Conservation (phyloP, 2,113 vertebrate species). For the Sebastes schlegelii region DNA sequence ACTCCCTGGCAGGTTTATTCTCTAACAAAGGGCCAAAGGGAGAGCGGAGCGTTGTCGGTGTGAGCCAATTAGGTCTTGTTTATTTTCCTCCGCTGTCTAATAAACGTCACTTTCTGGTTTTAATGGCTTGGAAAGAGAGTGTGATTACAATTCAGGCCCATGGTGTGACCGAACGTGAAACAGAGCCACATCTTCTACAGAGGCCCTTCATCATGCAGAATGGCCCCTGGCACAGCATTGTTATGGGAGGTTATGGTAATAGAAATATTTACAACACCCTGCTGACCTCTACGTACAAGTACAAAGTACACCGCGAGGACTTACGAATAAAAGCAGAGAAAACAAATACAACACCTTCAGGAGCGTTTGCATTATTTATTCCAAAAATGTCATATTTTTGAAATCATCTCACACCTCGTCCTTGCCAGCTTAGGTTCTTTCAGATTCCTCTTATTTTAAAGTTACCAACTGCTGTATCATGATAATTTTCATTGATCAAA, state of each 20-base stretch:
- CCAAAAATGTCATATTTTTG: not conserved
- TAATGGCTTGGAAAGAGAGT: conserved; percentile 78
- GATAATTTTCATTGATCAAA: not conserved
- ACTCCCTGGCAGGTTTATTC: conserved; percentile 62
- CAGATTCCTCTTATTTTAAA: not conserved
- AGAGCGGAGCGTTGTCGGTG: conserved; percentile 40
- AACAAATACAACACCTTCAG: conserved; percentile 43
- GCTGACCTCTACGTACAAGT: conserved; percentile 56
- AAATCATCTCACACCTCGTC: not conserved
- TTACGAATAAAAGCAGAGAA: conserved; percentile 36
- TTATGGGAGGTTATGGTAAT: conserved; percentile 67
- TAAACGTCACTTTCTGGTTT: conserved; percentile 79
- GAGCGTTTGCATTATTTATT: conserved; percentile 19
- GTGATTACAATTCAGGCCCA: conserved; percentile 74
- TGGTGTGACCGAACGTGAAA: conserved; percentile 68
- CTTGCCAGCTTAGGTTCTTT: not conserved
- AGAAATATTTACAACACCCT: conserved; percentile 68
- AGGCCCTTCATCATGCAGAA: conserved; percentile 56
- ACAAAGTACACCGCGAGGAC: conserved; percentile 41
- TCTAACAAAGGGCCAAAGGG: conserved; percentile 53
- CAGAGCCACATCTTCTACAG: conserved; percentile 46
- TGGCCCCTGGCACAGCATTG: conserved; percentile 48
- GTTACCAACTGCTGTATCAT: not conserved
- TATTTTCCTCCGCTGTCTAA: conserved; percentile 79
- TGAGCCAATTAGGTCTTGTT: conserved; percentile 81